A percentile compares a stretch with the other conserved stretches of the same genome.
Conservation (phyloP, 2,113 vertebrate genomes). For the Gila orcuttii region DNA sequence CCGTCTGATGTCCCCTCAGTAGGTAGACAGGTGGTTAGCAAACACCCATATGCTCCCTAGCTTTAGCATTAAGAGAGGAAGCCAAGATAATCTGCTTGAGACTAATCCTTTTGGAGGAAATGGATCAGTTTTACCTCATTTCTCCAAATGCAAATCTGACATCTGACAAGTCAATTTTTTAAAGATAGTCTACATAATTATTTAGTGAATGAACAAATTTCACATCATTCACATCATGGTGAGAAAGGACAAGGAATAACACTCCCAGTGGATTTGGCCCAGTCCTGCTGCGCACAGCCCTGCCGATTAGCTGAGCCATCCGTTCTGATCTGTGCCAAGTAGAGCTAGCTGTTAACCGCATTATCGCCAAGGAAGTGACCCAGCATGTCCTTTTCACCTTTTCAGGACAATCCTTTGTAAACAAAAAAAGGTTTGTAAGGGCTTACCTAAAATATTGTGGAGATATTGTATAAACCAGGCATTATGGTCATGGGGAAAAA, state of each 20-base stretch:
- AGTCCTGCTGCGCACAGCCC: slow-evolving; percentile 19
- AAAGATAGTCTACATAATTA: neutral
- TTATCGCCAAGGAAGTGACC: neutral
- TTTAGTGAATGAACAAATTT: neutral
- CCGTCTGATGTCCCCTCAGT: slow-evolving; percentile 37
- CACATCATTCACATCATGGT: neutral
- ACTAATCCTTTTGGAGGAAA: slow-evolving; percentile 74
- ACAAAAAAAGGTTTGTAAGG: slow-evolving; percentile 4
- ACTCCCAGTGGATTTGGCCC: slow-evolving; percentile 26
- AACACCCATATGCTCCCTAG: slow-evolving; percentile 53
- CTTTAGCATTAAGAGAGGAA: slow-evolving; percentile 65
- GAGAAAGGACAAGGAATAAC: slow-evolving; percentile 35
- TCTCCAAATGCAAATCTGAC: neutral
- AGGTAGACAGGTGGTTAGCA: slow-evolving; percentile 65
- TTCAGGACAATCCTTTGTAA: neutral
- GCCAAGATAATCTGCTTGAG: slow-evolving; percentile 67
- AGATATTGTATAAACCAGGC: neutral
- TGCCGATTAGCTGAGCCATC: slow-evolving; percentile 40
- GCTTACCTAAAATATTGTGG: neutral
- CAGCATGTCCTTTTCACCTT: neutral
- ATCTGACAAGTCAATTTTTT: neutral
- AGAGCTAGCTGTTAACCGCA: slow-evolving; percentile 32
- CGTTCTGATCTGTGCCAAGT: slow-evolving; percentile 47
- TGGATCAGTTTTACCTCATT: slow-evolving; percentile 53
- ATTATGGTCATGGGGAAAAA: neutral